Conservation (phyloP, 2,113 vertebrate genomes). For the Anser cygnoides region DNA sequence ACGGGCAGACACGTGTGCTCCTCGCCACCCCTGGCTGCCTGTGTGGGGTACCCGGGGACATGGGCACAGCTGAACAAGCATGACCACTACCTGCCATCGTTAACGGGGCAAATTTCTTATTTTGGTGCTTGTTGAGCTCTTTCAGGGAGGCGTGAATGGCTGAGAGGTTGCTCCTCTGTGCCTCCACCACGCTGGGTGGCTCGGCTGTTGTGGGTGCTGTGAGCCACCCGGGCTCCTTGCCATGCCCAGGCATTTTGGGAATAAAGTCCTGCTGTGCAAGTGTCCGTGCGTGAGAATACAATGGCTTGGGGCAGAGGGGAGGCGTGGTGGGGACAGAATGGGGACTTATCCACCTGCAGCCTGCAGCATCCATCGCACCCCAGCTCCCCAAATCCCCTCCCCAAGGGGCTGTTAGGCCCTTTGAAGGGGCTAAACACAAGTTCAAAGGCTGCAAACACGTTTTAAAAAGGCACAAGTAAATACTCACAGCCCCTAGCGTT, state of each 20-base stretch:
- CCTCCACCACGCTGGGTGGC: neutral
- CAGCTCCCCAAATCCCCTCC: too few species aligned
- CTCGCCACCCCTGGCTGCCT: fast-evolving
- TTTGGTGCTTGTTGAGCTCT: neutral
- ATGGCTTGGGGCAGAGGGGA: neutral
- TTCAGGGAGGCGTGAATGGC: neutral
- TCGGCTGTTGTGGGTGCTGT: neutral
- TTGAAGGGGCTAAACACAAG: too few species aligned
- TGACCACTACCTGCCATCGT: fast-evolving
- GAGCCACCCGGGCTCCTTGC: neutral
- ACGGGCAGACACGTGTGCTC: fast-evolving
- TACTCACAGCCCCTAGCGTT: fast-evolving
- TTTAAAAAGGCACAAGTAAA: neutral
- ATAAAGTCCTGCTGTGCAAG: neutral
- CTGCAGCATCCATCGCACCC: neutral
- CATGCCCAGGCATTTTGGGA: neutral
- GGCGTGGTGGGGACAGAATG: too few species aligned
- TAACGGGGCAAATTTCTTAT: neutral
- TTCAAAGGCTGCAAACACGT: neutral
- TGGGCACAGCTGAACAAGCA: neutral
- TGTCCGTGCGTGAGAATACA: fast-evolving
- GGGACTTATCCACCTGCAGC: neutral
- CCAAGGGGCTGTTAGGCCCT: neutral
- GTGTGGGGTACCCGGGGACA: fast-evolving
- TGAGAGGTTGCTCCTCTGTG: neutral